Evolutionary conservation across 2,113 vertebrate genomes (phyloP), one percentile per base, ranked within the genome.

Genomic region (Spilogale gracilis): DNA sequence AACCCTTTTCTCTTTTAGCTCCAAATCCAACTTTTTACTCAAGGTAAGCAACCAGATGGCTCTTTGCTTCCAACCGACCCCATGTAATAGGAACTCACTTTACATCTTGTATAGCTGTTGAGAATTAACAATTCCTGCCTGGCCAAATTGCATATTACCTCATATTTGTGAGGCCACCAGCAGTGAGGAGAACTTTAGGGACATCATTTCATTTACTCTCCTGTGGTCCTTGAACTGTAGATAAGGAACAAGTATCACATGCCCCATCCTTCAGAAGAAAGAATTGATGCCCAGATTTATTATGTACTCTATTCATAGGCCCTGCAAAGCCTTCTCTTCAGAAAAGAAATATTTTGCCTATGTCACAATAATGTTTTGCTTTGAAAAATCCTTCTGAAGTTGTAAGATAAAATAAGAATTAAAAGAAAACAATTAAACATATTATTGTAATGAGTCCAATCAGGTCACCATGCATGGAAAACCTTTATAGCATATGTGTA

Each of bases 21-120:
- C 56, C 14, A 65, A 80, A 94, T 79, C 20, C 20, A 84, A 30
- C 38, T 76, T 95, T 96, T 90, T 30, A 82, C 18, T 95, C 74
- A 84, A 83, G 48, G 89, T 94, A 76, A 93, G 71, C 65, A 85
- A 93, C 71, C 95, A 93, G 85, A 91, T 95, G 81, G 71, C 54
- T 96, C 60, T 11, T 16, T 67, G 52, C 12, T 67, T 85, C 86
- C 48, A 63, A 43, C 50, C 18, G 45, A 5, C 1, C 48, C 56
- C 11, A 30, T 45, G 58, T 63, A 56, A 84, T 61, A 54, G 50
- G 80, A 90, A 78, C 21, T 74, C 61, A 78, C 73, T 95, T 92
- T 76, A 78, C 21, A 48, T 95, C 73, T 74, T 92, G 27, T 65
- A 50, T 27, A 83, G 74, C 17, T 54, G 9, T 90, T 83, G 30